Evolutionary conservation across 2,888 invertebrate species (phyloP), one percentile per base, ranked within the genome.

Genomic region (Globia sparganii): DNA sequence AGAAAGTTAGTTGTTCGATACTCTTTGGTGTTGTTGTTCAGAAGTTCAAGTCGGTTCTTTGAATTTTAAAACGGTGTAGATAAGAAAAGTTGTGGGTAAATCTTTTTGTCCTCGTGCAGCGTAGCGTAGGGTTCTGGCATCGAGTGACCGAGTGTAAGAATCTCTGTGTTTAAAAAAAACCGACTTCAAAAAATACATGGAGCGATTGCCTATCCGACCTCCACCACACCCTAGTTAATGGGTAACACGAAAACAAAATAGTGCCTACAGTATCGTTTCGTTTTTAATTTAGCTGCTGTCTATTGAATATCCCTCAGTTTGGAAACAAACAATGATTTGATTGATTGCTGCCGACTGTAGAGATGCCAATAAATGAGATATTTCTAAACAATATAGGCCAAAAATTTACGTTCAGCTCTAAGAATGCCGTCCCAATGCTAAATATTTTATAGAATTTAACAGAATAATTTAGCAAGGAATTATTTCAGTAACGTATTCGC

Each of bases 1-100:
- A 73, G 69, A 66, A 74, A 79, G 62, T 82, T 81, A 59, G 62
- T 59, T 62, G 66, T 77, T 75, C 73, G 66, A 40, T 69, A 69
- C 64, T 75, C 78, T 78, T 75, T 76, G 72, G 70, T 78, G 65
- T 80, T 87, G 81, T 80, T 87, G 83, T 85, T 80, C 78, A 81
- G n/a, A 72, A 77, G 71, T 85, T 66, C 53, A 77, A 81, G 73
- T 73, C 53, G 56, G 66, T 73, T 77, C 66, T 84, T 83, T 78
- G 87, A 86, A 86, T 83, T 87, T 83, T 77, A 79, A 87, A 83
- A 76, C 65, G 59, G 75, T 80, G 64, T 77, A 77, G 72, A 82
- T 70, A 40, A 46, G 82, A 64, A 72, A 76, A 76, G 62, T 77
- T 64, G 28, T 13, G 5, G 31, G 43, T 43, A 40, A 70, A 34